Base-by-base conservation (phyloP, 2,797 vertebrate species). In the Cygnus olor region DNA sequence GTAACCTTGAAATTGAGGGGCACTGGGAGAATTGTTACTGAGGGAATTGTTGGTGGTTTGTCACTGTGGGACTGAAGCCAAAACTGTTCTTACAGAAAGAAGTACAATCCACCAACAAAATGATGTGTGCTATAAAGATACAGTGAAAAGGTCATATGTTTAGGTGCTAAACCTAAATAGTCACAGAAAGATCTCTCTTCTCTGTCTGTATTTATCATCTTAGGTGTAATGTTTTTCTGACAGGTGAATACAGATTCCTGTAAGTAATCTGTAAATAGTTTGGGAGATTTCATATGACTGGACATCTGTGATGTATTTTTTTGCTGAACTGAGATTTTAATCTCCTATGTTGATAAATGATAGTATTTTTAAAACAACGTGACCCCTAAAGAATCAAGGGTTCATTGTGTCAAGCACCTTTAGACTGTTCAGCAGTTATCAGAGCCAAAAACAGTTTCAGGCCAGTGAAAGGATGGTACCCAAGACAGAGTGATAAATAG, bases 331-430 rank as follows among this genome's bases (percentile, higher is more conserved):
- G 56, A 56, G 44, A 61, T 80, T 81, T 94, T 51, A 81, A 64
- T 80, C 44, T 88, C 45, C 60, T 68, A 3, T 88, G 90, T 82
- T 74, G 49, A 88, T 56, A 89, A 80, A 85, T 30, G 2, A 27
- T 83, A 78, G 40, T 84, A 81, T 81, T 93, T 90, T 77, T 11
- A 34, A 70, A 88, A 57, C 56, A 85, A 6, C 40, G 12, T 0
- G 0, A 38, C 78, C 56, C 85, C 32, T 40, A 64, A n/a, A 84
- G 68, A 71, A 90, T 66, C 38, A 69, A 80, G 85, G 65, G 74
- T 72, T 69, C 47, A 45, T 92, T 90, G 85, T 73, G 53, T 81
- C 76, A 82, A 94, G 64, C 57, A 66, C 44, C 32, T 82, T 93
- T 90, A 81, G 16, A 79, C 16, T 16, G 30, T 58, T 87, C 71